phyloP scores from a whole-genome alignment of 2,797 vertebrate species.

The Rhadinocentrus ornatus region DNA sequence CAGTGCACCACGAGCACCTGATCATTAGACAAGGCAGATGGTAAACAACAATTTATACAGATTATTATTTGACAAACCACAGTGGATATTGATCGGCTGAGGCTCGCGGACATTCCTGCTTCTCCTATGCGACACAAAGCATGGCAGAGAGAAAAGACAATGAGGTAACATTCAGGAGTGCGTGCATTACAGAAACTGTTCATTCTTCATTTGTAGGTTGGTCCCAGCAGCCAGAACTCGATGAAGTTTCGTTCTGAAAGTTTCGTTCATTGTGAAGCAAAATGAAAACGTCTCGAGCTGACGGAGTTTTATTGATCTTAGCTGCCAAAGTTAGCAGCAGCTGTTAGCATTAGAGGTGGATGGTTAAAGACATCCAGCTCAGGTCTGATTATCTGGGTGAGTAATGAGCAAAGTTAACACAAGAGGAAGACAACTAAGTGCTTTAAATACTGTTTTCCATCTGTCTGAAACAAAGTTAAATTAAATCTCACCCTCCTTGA shows the following conservation, averaged over 20 bases:
- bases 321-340: neutral
- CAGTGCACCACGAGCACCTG: neutral
- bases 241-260: neutral
- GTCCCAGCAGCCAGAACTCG: neutral
- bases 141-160: slow-evolving; percentile 84
- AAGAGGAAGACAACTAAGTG: neutral
- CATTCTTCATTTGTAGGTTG: neutral
- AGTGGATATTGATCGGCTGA: slow-evolving; percentile 9
- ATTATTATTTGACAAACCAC: neutral
- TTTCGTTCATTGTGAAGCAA: neutral
- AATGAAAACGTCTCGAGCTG: neutral
- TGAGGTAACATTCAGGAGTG: slow-evolving; percentile 68
- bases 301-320: neutral
- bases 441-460: neutral
- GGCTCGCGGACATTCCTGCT: slow-evolving; percentile 18
- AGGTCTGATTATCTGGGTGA: neutral
- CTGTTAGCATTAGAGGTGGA: neutral
- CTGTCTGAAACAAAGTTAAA: neutral
- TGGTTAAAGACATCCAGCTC: neutral
- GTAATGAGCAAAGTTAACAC: neutral
- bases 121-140: slow-evolving; percentile 65
- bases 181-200: neutral
- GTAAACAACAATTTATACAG: slow-evolving; percentile 37
- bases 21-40: slow-evolving; percentile 8
- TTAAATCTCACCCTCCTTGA: neutral